Conservation (phyloP, 1,140 invertebrate genomes). For the Drusus annulatus region DNA sequence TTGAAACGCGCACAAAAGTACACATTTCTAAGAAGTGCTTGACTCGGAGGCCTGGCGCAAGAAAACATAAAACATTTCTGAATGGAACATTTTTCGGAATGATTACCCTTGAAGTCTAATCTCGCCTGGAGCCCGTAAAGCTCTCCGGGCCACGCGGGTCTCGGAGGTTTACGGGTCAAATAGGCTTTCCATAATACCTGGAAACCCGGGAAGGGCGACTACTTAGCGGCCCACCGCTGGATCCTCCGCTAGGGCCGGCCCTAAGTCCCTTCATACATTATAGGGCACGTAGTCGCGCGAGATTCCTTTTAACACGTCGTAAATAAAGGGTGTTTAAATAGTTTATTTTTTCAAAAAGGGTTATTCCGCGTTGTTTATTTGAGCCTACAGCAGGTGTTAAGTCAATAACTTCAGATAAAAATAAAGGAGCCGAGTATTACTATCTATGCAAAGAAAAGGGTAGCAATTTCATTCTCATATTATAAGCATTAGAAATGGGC, state of each 20-base stretch:
- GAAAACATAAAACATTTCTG: no score
- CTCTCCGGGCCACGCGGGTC: not conserved
- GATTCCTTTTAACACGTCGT: slow-evolving; percentile 8
- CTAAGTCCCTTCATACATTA: slow-evolving; percentile 15
- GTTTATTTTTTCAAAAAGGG: no score
- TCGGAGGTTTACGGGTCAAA: slow-evolving; percentile 6
- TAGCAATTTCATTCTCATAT: no score
- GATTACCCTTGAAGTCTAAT: slow-evolving; percentile 5
- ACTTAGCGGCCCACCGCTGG: slow-evolving; percentile 3
- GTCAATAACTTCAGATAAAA: no score
- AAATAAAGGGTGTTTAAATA: not conserved
- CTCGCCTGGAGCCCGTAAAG: not conserved
- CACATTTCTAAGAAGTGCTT: no score
- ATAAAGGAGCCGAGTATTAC: no score
- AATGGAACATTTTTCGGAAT: not conserved
- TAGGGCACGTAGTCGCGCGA: not conserved
- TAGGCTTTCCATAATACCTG: slow-evolving; percentile 16
- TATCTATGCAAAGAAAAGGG: no score
- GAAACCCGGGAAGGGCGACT: not conserved
- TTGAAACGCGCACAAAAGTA: no score
- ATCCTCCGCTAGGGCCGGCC: not conserved
- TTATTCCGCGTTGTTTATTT: no score
- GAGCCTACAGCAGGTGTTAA: no score
- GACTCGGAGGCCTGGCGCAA: no score
- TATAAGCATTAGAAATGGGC: no score